Evolutionary conservation across 2,888 invertebrate species (phyloP).

Genomic region (Tethea ocularis): DNA sequence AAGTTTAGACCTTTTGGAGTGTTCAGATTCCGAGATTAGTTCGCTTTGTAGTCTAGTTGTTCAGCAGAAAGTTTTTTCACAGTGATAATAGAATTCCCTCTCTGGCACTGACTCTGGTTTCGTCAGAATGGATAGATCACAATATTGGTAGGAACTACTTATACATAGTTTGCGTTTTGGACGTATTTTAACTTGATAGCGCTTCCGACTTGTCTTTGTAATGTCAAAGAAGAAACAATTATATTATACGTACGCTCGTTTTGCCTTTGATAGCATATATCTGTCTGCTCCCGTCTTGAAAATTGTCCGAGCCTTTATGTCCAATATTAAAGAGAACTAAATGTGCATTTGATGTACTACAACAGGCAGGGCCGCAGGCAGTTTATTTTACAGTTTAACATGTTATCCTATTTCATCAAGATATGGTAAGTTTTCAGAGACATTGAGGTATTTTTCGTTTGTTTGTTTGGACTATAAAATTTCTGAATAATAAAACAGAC

Average conservation of each 20-base stretch:
- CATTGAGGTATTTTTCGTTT: no score
- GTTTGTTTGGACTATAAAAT: no score
- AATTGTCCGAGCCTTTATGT: slow-evolving; percentile 41
- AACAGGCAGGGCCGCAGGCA: slow-evolving; percentile 58
- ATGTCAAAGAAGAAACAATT: slow-evolving; percentile 18
- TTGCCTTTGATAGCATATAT: slow-evolving; percentile 19
- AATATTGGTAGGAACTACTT: no score
- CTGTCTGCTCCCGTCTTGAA: slow-evolving; percentile 32
- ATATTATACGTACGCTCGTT: slow-evolving; percentile 13
- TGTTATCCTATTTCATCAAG: slow-evolving; percentile 56
- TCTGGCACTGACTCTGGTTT: slow-evolving; percentile 29
- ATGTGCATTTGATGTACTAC: slow-evolving; percentile 31
- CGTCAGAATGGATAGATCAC: not conserved
- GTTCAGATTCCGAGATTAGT: slow-evolving; percentile 64
- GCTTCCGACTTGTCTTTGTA: not conserved
- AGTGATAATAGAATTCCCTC: slow-evolving; percentile 50
- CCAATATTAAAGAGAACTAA: slow-evolving; percentile 36
- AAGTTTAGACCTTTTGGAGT: slow-evolving; percentile 59
- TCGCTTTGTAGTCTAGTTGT: slow-evolving; percentile 60
- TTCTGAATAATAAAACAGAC: no score
- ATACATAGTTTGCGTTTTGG: no score
- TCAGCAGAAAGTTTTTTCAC: slow-evolving; percentile 56
- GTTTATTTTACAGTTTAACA: slow-evolving; percentile 76
- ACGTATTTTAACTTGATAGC: not conserved
- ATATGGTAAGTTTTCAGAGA: not conserved